A percentile compares a stretch with the other conserved stretches of the same genome.
Evolutionary conservation across 1,140 invertebrate species (phyloP).

Genomic region (Steinernema khuongi): DNA sequence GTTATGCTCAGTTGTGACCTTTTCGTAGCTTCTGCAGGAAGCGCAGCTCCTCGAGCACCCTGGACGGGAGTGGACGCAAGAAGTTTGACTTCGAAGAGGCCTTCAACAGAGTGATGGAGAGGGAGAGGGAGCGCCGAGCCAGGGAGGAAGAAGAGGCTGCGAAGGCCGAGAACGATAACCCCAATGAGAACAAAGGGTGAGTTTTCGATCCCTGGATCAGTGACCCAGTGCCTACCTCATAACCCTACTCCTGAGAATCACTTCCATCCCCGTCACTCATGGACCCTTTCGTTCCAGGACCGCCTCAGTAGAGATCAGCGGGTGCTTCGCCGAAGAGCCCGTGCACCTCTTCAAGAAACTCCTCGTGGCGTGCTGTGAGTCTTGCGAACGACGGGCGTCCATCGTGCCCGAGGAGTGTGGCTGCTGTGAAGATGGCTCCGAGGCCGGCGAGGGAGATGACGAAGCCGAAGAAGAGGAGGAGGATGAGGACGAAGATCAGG

Average conservation of each 20-base stretch:
- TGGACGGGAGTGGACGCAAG: slow-evolving; percentile 8
- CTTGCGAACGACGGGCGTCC: slow-evolving; percentile 51
- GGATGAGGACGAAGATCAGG: slow-evolving; percentile 20
- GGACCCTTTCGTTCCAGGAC: background rate
- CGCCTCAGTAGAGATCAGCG: background rate
- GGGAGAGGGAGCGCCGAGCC: slow-evolving; percentile 47
- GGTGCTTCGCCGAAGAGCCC: background rate
- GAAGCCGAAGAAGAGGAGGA: slow-evolving; percentile 23
- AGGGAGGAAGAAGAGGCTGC: slow-evolving; percentile 10
- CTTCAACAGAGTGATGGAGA: slow-evolving; percentile 54
- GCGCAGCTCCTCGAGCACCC: slow-evolving; percentile 20
- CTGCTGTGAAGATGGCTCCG: slow-evolving; percentile 27
- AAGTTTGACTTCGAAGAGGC: slow-evolving; percentile 54
- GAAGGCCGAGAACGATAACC: background rate
- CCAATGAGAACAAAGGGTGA: slow-evolving; percentile 21
- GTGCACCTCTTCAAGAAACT: slow-evolving; percentile 54
- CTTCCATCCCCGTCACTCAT: too few relatives aligned
- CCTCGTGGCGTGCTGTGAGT: slow-evolving; percentile 52
- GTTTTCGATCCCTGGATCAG: too few relatives aligned
- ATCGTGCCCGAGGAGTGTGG: slow-evolving; percentile 31
- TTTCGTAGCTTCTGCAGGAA: slow-evolving; percentile 8
- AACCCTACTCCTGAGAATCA: too few relatives aligned
- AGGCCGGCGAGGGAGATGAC: slow-evolving; percentile 36
- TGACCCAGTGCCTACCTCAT: too few relatives aligned
- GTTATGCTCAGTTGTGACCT: too few relatives aligned